Conservation (phyloP, 2,797 vertebrate species). For the Ptychobarbus kaznakovi region DNA sequence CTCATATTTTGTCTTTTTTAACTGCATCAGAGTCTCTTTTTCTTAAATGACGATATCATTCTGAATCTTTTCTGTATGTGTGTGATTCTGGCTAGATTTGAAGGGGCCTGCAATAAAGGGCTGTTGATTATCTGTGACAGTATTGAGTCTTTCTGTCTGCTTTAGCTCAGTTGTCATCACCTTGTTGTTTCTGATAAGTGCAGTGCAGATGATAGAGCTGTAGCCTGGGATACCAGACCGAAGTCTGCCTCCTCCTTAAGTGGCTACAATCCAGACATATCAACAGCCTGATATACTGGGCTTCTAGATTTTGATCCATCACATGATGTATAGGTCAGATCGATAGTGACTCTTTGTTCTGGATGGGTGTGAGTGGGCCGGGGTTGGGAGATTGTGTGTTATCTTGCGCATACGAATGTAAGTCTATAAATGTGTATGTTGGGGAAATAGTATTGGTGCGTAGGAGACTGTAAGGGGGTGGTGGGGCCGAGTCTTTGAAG, state of each 20-base stretch:
- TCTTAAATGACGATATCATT: not conserved
- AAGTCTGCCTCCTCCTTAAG: not conserved
- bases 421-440: constrained; percentile 39
- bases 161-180: constrained; percentile 32
- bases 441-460: constrained; percentile 16
- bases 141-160: constrained; percentile 23
- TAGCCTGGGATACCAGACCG: not conserved
- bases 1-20: not conserved
- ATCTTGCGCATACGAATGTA: not conserved
- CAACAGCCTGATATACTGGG: constrained; percentile 26
- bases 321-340: constrained; percentile 43
- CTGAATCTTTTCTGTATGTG: not conserved
- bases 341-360: constrained; percentile 35
- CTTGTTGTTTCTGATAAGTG: constrained; percentile 24
- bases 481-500: constrained; percentile 3
- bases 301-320: constrained; percentile 14
- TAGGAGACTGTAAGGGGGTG: not conserved
- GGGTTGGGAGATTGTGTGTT: constrained; percentile 17
- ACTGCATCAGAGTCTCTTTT: not conserved
- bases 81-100: constrained; percentile 18
- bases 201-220: not conserved
- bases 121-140: constrained; percentile 37
- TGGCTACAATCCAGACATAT: constrained; percentile 22
- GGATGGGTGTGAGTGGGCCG: constrained; percentile 23
- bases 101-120: constrained; percentile 26